Evolutionary conservation across 2,797 vertebrate genomes (phyloP).

Genomic region (Passerculus sandwichensis): DNA sequence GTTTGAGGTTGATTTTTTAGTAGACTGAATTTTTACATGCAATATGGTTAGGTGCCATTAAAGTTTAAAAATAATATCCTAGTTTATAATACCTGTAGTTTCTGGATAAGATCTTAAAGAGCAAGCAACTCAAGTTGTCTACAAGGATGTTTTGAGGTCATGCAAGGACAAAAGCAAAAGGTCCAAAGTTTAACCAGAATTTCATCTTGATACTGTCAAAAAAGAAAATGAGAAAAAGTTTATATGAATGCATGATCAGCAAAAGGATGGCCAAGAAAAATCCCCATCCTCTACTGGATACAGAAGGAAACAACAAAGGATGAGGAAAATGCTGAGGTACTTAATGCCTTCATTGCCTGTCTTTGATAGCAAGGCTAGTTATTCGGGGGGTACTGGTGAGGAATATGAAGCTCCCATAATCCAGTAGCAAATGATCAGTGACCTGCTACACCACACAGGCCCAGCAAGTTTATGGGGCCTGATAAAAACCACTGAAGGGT

Average conservation of each 20-base stretch:
- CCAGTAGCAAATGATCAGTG: neutral
- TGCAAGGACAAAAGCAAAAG: neutral
- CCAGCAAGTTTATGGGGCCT: neutral
- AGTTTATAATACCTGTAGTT: neutral
- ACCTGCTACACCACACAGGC: neutral
- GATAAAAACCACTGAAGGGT: neutral
- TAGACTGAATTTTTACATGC: neutral
- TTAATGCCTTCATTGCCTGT: neutral
- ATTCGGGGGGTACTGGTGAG: accelerated
- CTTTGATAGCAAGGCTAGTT: neutral
- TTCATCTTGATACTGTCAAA: neutral
- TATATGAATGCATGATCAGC: neutral
- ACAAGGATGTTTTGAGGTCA: neutral
- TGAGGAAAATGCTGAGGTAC: neutral
- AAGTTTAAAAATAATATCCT: neutral
- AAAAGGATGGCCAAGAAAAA: neutral
- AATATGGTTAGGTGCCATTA: neutral
- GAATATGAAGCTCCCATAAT: neutral
- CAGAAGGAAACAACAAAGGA: neutral
- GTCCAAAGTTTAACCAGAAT: neutral
- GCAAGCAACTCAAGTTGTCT: neutral
- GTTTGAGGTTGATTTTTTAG: neutral
- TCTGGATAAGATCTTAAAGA: neutral
- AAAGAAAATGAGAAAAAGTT: neutral
- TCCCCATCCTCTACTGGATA: neutral